phyloP scores from a whole-genome alignment of 1,140 invertebrate genomes.

The Mercenaria mercenaria region DNA sequence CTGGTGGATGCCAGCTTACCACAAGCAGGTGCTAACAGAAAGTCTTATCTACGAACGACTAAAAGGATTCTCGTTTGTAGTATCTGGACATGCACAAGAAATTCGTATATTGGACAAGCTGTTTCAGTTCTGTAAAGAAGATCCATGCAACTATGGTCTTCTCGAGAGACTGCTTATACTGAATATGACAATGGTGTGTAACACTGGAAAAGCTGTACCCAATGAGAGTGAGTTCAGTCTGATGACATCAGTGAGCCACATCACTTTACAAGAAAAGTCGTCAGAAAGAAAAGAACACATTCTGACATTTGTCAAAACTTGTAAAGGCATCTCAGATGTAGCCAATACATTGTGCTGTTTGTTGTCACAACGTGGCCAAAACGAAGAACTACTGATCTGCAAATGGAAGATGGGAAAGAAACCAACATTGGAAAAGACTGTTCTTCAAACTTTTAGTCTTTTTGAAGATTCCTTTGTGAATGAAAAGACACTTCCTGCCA shows the following conservation, averaged over 20 bases:
- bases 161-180: slow-evolving; percentile 75
- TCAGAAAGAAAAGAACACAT: slow-evolving; percentile 39
- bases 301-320: slow-evolving; percentile 55
- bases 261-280: slow-evolving; percentile 42
- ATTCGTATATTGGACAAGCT: slow-evolving; percentile 54
- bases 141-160: slow-evolving; percentile 29
- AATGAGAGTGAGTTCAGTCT: slow-evolving; percentile 64
- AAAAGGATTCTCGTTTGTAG: slow-evolving; percentile 21
- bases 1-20: slow-evolving; percentile 33
- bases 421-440: background rate
- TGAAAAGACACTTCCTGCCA: background rate
- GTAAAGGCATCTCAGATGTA: slow-evolving; percentile 66
- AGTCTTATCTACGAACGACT: slow-evolving; percentile 36
- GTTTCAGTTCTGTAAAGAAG: background rate
- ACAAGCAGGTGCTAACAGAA: background rate
- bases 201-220: slow-evolving; percentile 68
- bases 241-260: slow-evolving; percentile 60
- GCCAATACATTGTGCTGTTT: slow-evolving; percentile 56
- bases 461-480: slow-evolving; percentile 15
- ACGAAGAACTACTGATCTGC: slow-evolving; percentile 67
- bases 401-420: slow-evolving; percentile 57
- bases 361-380: slow-evolving; percentile 58
- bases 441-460: background rate
- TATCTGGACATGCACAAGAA: slow-evolving; percentile 35
- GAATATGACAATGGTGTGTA: slow-evolving; percentile 70